Evolutionary conservation across 2,888 invertebrate genomes (phyloP), one percentile per base, ranked within the genome.

Genomic region (Limnephilus marmoratus): DNA sequence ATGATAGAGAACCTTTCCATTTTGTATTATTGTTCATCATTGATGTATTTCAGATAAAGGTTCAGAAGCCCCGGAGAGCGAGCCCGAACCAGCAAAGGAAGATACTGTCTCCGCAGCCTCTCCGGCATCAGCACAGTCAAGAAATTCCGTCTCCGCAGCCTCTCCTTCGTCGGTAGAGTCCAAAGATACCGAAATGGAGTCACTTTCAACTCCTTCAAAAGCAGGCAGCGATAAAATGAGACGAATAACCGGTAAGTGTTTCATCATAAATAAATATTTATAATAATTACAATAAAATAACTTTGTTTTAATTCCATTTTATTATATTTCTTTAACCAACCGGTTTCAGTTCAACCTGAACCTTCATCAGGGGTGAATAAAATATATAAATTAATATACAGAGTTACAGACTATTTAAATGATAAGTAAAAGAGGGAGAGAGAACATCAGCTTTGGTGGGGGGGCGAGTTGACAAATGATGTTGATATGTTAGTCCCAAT

Each of bases 211-310:
- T 15, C 68, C 92, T 37, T 87, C 87, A 41, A 90, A 91, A 37
- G 80, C 90, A 1, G 45, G 85, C 31, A 85, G 34, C 37, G 83
- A 83, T 81, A 93, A 93, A 81, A 91, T 93, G 0, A 93, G 88
- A 90, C 90, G 86, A 68, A 81, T 93, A 24, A 92, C 93, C n/a
- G 93, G 93, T 93, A 37, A 45, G 45, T 49, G 34, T 13, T 5
- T 68, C 9, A n/a, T 68, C n/a, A 68, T n/a, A n/a, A 68, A 68
- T 68, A 24, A 7, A 24, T 24, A 24, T 68, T 18, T 12, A 49
- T 31, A 31, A 31, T 31, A 31, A 31, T 31, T 1, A 31, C 31
- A 31, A 31, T 31, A 1, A 31, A 31, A 31, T 31, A 31, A 31
- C 31, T 31, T 31, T 31, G n/a, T 31, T 31, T 31, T 1, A 31